These are phyloP conservation scores for Porites lobata DNA, from an alignment of 92 coral and sea anemone genomes.

Conservation along the genomic window DNA sequence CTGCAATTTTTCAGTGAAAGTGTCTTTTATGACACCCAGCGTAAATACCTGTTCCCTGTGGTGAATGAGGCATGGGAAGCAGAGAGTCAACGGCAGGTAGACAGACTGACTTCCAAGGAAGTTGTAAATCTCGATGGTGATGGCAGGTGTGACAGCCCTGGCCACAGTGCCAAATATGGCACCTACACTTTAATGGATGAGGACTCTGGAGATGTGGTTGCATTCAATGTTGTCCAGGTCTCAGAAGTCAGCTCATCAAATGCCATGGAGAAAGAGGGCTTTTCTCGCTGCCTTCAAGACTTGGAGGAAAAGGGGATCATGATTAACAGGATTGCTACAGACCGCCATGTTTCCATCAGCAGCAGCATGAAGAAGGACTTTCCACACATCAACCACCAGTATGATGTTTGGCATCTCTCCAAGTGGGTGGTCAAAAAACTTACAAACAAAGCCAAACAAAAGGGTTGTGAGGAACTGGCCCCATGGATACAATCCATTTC, in stretches of 20 bases:
- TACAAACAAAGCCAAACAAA: conserved; percentile 64
- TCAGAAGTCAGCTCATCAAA: conserved; percentile 37
- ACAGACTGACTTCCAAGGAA: neutral
- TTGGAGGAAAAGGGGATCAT: conserved; percentile 7
- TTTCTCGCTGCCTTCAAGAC: conserved; percentile 8
- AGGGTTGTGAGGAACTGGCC: conserved; percentile 41
- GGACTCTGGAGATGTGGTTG: conserved; percentile 26
- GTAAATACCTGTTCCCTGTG: conserved; percentile 50
- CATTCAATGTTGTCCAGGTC: conserved; percentile 39
- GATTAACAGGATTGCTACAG: conserved; percentile 57
- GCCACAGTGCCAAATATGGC: conserved; percentile 56
- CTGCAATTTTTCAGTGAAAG: conserved; percentile 51
- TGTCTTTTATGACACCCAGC: conserved; percentile 49
- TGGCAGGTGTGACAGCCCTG: conserved; percentile 49
- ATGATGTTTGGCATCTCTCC: conserved; percentile 77
- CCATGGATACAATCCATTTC: conserved; percentile 71
- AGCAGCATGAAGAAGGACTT: conserved; percentile 60
- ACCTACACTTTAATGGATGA: conserved; percentile 62
- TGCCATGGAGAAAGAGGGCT: conserved; percentile 63
- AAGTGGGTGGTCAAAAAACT: conserved; percentile 71
- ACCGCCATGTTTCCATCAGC: conserved; percentile 65
- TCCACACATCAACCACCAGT: conserved; percentile 62
- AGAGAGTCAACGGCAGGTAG: neutral
- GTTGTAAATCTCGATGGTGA: conserved; percentile 41
- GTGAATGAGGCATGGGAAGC: conserved; percentile 47